phyloP scores from a whole-genome alignment of 1,140 invertebrate genomes.

The Mercenaria mercenaria region DNA sequence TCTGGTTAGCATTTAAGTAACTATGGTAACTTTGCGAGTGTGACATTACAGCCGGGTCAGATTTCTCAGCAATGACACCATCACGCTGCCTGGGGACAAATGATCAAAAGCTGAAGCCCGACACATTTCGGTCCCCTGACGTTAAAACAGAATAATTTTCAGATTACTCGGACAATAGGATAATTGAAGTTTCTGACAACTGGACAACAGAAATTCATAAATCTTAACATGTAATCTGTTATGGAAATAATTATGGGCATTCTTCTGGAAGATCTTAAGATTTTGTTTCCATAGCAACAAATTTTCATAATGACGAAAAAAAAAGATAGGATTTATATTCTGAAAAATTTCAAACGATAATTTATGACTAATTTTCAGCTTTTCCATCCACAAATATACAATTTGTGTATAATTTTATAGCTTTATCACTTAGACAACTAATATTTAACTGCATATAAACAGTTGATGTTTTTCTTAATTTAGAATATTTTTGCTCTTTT shows the following conservation, averaged over 20 bases:
- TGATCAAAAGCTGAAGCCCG: slow-evolving; percentile 8
- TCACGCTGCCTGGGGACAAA: neutral
- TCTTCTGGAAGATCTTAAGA: slow-evolving; percentile 8
- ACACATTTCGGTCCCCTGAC: slow-evolving; percentile 24
- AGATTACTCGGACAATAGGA: slow-evolving; percentile 25
- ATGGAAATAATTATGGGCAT: slow-evolving; percentile 39
- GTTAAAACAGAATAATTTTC: slow-evolving; percentile 48
- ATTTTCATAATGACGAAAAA: neutral
- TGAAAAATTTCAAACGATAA: no score
- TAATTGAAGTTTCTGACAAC: slow-evolving; percentile 24
- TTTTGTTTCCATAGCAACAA: neutral
- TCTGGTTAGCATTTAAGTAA: no score
- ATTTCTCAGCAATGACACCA: slow-evolving; percentile 13
- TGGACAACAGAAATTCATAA: slow-evolving; percentile 42
- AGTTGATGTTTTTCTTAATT: no score
- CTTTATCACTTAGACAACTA: no score
- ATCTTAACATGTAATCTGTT: slow-evolving; percentile 33
- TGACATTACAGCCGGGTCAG: slow-evolving; percentile 8
- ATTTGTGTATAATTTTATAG: no score
- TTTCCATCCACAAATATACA: no score
- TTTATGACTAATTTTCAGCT: no score
- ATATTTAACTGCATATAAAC: no score
- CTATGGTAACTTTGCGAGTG: no score
- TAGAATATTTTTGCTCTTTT: no score
- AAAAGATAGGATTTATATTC: neutral